These are phyloP conservation scores for Frieseomelitta varia DNA, from an alignment of 1,140 invertebrate species.

Conservation along the genomic window DNA sequence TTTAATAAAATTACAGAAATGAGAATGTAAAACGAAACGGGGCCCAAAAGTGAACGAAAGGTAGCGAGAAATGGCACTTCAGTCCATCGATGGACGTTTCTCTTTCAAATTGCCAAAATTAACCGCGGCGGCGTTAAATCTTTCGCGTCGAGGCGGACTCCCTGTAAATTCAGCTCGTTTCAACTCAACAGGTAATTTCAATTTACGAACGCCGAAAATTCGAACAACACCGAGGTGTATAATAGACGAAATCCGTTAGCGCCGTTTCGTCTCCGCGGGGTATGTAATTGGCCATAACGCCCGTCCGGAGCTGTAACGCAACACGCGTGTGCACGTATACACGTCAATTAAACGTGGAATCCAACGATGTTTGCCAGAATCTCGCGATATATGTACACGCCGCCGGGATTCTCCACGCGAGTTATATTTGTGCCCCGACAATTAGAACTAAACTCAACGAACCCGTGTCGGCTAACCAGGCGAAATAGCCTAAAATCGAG, in stretches of 20 bases:
- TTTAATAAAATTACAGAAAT: too few species aligned
- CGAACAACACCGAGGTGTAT: too few species aligned
- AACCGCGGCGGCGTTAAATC: too few species aligned
- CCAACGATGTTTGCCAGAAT: not conserved
- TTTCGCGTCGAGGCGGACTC: too few species aligned
- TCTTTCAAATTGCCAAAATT: too few species aligned
- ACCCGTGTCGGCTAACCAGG: not conserved
- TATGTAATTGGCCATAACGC: not conserved
- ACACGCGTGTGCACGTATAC: too few species aligned
- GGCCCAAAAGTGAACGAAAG: too few species aligned
- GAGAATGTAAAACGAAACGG: too few species aligned
- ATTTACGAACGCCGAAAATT: not conserved
- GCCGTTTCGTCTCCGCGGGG: not conserved
- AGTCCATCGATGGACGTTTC: too few species aligned
- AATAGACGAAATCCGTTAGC: not conserved
- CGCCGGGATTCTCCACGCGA: not conserved
- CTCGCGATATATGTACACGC: not conserved
- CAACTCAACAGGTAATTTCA: not conserved
- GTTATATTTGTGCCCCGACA: not conserved
- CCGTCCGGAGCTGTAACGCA: too few species aligned
- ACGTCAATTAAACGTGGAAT: not conserved
- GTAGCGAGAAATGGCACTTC: too few species aligned
- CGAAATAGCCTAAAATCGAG: not conserved
- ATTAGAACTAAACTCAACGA: not conserved
- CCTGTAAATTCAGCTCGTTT: not conserved